phyloP scores from a whole-genome alignment of 1,140 invertebrate species.

The Papilio polyxenes region DNA sequence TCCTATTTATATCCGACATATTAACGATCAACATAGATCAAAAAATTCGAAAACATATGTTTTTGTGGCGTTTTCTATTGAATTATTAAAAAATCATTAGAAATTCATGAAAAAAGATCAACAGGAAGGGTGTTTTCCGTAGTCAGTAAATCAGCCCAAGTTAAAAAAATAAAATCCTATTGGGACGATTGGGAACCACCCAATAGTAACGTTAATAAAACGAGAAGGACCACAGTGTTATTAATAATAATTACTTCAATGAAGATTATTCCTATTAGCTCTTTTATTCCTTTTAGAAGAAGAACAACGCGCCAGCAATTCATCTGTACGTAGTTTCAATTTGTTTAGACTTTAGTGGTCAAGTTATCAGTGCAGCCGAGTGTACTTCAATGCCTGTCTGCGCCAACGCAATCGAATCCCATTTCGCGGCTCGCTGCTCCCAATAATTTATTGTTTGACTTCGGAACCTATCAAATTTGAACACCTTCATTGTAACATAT shows the following conservation, averaged over 20 bases:
- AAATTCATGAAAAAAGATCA: too few relatives aligned
- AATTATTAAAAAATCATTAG: too few relatives aligned
- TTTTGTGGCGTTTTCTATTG: too few relatives aligned
- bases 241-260: too few relatives aligned
- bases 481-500: constrained; percentile 46
- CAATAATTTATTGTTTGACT: constrained; percentile 60
- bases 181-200: too few relatives aligned
- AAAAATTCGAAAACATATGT: too few relatives aligned
- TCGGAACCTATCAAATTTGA: constrained; percentile 55
- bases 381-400: constrained; percentile 42
- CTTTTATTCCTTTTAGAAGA: background rate
- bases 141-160: too few relatives aligned
- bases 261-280: too few relatives aligned
- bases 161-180: too few relatives aligned
- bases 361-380: constrained; percentile 4
- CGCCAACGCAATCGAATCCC: constrained; percentile 44
- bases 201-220: too few relatives aligned
- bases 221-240: too few relatives aligned
- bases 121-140: too few relatives aligned
- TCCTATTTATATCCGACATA: background rate
- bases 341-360: constrained; percentile 30
- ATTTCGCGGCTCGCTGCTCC: constrained; percentile 65
- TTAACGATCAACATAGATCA: background rate
- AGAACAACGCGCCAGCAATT: background rate
- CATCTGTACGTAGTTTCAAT: background rate